Conservation (phyloP, 2,797 vertebrate genomes). For the Halcyon badia region DNA sequence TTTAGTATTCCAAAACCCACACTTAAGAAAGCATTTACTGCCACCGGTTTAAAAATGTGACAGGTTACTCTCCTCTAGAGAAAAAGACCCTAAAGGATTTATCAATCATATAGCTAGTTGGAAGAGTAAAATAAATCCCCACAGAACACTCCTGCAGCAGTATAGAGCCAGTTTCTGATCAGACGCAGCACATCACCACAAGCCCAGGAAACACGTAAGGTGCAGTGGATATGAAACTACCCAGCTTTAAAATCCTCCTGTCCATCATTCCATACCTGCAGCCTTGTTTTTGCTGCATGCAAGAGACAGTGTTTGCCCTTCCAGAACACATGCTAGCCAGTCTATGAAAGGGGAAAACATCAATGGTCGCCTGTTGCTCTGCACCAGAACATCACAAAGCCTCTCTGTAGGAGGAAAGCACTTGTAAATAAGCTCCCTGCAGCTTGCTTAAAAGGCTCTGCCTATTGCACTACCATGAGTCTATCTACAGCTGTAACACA, state of each 20-base stretch:
- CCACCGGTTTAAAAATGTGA: neutral
- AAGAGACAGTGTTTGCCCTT: neutral
- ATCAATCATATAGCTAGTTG: neutral
- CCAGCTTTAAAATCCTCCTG: neutral
- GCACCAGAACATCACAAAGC: conserved; percentile 27
- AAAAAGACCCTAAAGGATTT: neutral
- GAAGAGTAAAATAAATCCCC: neutral
- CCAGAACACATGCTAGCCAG: neutral
- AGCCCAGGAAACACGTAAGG: neutral
- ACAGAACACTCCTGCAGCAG: neutral
- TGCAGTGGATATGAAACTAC: neutral
- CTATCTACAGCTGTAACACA: neutral
- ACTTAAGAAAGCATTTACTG: neutral
- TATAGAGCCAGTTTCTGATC: neutral
- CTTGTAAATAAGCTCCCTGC: conserved; percentile 55
- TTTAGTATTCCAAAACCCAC: neutral
- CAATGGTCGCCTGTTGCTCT: neutral
- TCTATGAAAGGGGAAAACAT: neutral
- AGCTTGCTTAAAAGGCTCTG: conserved; percentile 24
- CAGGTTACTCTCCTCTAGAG: neutral
- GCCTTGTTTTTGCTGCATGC: neutral
- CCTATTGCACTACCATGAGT: neutral
- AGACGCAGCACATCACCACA: neutral
- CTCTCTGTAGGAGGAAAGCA: neutral
- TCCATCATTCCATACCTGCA: neutral